A percentile compares a stretch with the other conserved stretches of the same genome.
phyloP scores from a whole-genome alignment of 2,797 vertebrate species.

The Lagorchestes hirsutus region DNA sequence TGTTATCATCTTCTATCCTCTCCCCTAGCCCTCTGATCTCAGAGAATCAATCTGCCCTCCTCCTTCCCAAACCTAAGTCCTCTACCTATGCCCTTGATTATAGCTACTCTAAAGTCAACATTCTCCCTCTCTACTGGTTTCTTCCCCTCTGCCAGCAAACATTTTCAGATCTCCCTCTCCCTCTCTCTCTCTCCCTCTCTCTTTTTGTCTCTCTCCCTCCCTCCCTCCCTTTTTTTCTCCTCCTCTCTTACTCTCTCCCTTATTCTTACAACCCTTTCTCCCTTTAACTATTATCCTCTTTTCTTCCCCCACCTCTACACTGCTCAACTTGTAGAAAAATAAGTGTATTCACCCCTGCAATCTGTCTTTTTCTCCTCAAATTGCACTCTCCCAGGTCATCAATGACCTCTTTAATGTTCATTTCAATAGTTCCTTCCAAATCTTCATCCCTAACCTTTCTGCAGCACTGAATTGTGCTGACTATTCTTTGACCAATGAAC shows the following conservation, averaged over 20 bases:
- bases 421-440: background rate
- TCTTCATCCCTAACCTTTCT: background rate
- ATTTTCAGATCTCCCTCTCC: background rate
- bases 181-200: background rate
- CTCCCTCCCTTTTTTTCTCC: background rate
- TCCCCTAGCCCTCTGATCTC: background rate
- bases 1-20: background rate
- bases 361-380: background rate
- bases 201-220: background rate
- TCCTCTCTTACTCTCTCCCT: background rate
- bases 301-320: background rate
- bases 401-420: background rate
- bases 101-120: background rate
- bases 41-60: background rate
- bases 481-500: background rate
- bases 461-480: background rate
- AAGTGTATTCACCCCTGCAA: background rate
- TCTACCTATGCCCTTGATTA: conserved; percentile 1
- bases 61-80: background rate
- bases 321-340: background rate
- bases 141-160: background rate
- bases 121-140: background rate
- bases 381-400: background rate
- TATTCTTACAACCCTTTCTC: background rate
- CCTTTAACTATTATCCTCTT: background rate